Evolutionary conservation across 2,797 vertebrate genomes (phyloP), one percentile per base, ranked within the genome.

Genomic region (Bucorvus abyssinicus): DNA sequence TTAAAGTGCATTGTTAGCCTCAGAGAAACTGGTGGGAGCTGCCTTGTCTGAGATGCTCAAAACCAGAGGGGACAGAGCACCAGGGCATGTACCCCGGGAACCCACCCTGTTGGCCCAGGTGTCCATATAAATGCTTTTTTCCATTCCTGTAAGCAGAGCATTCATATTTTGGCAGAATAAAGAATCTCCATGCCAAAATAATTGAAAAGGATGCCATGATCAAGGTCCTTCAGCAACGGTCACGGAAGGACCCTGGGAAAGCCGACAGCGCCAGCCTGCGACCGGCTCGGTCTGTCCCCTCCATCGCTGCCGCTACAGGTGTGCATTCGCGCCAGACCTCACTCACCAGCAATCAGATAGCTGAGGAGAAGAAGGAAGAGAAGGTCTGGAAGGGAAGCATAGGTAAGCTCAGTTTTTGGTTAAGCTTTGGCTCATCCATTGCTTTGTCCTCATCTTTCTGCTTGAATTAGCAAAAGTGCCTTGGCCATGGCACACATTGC

Each of bases 131-230:
- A 52, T 0, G 3, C 14, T 55, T 67, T 12, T 45, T 87, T 85
- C 32, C 81, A 34, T 50, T 94, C 45, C 36, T 18, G 9, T 95
- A 90, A 97, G 30, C 75, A 80, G 26, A 73, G 22, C 34, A 5
- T 83, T 91, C 34, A 0, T 96, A 5, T 75, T 88, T 94, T 91
- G 50, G 60, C 91, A 98, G 98, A 88, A 98, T 99, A 97, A 99
- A 99, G 96, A 98, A 98, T 88, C 98, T 99, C 50, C 98, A 99
- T 14, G 98, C 98, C 65, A 98, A 98, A 95, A 98, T 99, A 93
- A 98, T 99, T 56, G 98, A 99, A 97, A 99, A 99, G 95, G 98
- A 99, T 19, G 98, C 98, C 86, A 98, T 98, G 98, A 99, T 99
- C 92, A 99, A 99, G 88, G 98, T 99, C 59, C 98, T 99, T 29